Conservation (phyloP, 53 echinoderm and acorn worm genomes). For the Zoroaster sp. region DNA sequence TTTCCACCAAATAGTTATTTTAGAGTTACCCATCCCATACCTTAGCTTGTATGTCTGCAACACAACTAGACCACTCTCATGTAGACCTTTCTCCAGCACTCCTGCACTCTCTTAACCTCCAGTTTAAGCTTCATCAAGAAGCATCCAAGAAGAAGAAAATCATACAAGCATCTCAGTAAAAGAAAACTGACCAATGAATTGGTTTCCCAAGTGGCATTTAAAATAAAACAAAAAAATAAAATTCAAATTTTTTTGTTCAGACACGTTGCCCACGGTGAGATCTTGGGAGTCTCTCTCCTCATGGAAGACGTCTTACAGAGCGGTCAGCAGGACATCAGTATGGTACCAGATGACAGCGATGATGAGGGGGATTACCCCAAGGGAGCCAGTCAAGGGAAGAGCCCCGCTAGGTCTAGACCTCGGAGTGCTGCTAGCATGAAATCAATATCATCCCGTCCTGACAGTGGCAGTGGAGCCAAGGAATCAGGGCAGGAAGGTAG, state of each 20-base stretch:
- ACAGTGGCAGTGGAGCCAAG: conserved; percentile 16
- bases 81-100: no score
- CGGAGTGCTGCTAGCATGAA: conserved; percentile 72
- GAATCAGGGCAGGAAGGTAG: conserved; percentile 60
- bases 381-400: conserved; percentile 4
- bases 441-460: conserved; percentile 33
- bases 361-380: conserved; percentile 32
- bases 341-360: conserved; percentile 83
- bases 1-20: no score
- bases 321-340: conserved; percentile 87
- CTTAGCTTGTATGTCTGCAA: no score
- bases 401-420: conserved; percentile 56
- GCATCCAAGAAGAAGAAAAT: no score
- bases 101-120: no score
- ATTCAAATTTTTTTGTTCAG: conserved; percentile 33
- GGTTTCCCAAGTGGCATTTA: no score
- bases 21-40: no score
- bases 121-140: no score
- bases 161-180: no score
- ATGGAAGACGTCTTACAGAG: conserved; percentile 99
- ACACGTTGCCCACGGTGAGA: conserved; percentile 96
- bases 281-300: conserved; percentile 92
- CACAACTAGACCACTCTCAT: no score
- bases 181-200: no score
- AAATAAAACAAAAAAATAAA: no score